phyloP scores from a whole-genome alignment of 1,140 invertebrate genomes.

The Heliconius himera region DNA sequence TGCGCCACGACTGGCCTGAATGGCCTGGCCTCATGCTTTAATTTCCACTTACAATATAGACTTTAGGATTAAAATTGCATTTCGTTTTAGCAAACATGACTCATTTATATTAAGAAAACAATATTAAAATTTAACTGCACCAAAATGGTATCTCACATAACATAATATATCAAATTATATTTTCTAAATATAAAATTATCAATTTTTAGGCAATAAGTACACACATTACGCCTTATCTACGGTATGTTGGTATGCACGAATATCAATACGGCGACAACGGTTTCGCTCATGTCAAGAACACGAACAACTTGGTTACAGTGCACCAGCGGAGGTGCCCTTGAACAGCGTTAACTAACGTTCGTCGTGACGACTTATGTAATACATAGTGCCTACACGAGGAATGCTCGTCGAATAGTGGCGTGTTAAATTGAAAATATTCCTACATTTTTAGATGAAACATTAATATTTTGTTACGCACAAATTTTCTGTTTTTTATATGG shows the following conservation, averaged over 20 bases:
- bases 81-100: not conserved
- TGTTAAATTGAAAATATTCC: slow-evolving; percentile 26
- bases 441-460: slow-evolving; percentile 15
- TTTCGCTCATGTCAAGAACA: slow-evolving; percentile 44
- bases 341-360: slow-evolving; percentile 59
- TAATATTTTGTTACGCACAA: slow-evolving; percentile 12
- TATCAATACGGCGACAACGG: slow-evolving; percentile 30
- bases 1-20: too few species aligned
- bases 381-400: slow-evolving; percentile 31
- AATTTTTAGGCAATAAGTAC: not conserved
- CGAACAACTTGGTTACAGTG: slow-evolving; percentile 46
- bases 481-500: not conserved
- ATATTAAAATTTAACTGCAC: not conserved
- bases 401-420: slow-evolving; percentile 24
- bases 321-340: slow-evolving; percentile 55
- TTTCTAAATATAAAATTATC: not conserved
- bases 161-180: not conserved
- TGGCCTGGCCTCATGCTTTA: not conserved
- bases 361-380: slow-evolving; percentile 56
- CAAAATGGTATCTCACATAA: not conserved
- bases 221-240: slow-evolving; percentile 42
- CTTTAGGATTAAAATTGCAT: not conserved
- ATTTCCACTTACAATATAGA: not conserved
- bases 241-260: slow-evolving; percentile 41
- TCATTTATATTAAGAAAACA: not conserved